phyloP scores from a whole-genome alignment of 2,797 vertebrate genomes.

The Propithecus deckenii region DNA sequence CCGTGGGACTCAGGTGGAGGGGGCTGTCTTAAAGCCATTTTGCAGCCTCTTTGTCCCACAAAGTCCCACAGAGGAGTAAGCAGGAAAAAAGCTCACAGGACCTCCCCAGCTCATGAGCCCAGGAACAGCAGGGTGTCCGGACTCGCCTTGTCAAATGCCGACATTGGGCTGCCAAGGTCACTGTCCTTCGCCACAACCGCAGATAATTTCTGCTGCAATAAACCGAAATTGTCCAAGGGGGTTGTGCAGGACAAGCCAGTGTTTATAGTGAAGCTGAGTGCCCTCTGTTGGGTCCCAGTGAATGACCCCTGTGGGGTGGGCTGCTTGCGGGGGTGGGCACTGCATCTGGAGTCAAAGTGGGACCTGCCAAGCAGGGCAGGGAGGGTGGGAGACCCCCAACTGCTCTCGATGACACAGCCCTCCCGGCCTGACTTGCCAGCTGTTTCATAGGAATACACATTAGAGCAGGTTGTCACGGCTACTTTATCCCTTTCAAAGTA shows the following conservation, averaged over 20 bases:
- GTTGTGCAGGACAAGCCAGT: not conserved
- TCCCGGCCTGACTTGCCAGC: not conserved
- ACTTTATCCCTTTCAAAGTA: not conserved
- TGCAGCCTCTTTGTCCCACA: not conserved
- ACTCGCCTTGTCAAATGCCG: not conserved
- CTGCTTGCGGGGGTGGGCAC: accelerated
- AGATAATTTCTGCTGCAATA: not conserved
- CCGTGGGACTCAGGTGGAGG: not conserved
- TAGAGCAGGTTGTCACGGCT: not conserved
- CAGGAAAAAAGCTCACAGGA: not conserved
- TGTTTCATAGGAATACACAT: not conserved
- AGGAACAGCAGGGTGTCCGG: accelerated
- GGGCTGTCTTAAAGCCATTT: not conserved
- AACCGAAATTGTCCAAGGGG: not conserved
- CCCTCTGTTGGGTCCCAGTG: not conserved
- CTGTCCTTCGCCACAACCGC: not conserved
- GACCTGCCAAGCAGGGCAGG: no score
- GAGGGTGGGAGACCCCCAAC: not conserved
- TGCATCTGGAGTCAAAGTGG: not conserved
- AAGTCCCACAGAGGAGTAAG: not conserved
- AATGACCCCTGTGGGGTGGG: no score
- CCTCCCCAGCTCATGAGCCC: accelerated
- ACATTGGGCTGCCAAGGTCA: not conserved
- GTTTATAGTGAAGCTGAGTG: not conserved
- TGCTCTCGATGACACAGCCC: not conserved